Evolutionary conservation across 1,140 invertebrate genomes (phyloP), one percentile per base, ranked within the genome.

Genomic region (Neodiprion fabricii): DNA sequence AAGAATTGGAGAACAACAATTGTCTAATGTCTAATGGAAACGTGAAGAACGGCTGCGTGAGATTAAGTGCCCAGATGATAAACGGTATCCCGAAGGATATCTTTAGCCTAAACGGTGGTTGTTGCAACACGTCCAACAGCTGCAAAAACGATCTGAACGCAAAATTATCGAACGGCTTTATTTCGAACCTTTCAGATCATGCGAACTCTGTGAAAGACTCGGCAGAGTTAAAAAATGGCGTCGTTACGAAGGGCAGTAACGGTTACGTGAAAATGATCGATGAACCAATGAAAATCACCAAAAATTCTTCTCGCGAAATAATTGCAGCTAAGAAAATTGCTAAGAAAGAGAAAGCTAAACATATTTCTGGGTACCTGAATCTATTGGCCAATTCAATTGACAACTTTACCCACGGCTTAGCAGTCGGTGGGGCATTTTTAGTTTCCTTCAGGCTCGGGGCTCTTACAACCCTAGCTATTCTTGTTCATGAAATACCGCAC

Each of bases 401-500:
- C 84, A 99, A 99, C 89, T 99, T 99, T 88, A 98, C 97, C 0
- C 98, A 99, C 87, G 98, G 98, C 0, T 89, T 99, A 67, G 97
- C 98, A 0, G 94, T 99, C 1, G 97, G 96, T n/a, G 97, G 96
- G 0, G 97, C 96, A 28, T 99, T 98, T 89, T 89, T 98, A 9
- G 95, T 98, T 9, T 95, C 94, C 5, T 93, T 94, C 79, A 87
- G 96, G 82, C 92, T 98, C 66, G 98, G 98, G 9, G 82, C 95
- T 7, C 89, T 99, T 7, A 99, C 97, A 9, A 99, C 97, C 0
- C 93, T 97, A 79, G 97, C 97, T 69, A 99, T 99, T 78, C 87
- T 97, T 87, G 91, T 98, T n/a, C 98, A 99, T 83, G 97, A 99
- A 89, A 96, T 99, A 78, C 98, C 98, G 0, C 98, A 99, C 85